Percentiles rank a stretch among this genome's conserved stretches.
Conservation (phyloP, 2,888 invertebrate genomes). For the Diaprepes abbreviatus region DNA sequence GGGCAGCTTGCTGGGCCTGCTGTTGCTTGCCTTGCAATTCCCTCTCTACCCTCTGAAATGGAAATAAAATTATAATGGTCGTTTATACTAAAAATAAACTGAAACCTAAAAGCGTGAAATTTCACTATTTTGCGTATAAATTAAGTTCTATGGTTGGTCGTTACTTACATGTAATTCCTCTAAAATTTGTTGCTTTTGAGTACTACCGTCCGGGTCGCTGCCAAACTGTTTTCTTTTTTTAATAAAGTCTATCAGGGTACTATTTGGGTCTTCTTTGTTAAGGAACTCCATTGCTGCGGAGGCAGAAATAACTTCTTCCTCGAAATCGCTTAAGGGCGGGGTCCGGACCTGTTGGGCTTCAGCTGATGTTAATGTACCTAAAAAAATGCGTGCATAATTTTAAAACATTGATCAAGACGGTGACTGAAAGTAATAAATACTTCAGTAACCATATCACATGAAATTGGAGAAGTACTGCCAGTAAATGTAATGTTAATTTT, state of each 20-base stretch:
- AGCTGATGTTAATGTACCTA: slow-evolving; percentile 69
- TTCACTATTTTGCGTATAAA: no score
- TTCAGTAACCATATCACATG: no score
- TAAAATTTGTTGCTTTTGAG: slow-evolving; percentile 78
- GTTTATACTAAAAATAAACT: no score
- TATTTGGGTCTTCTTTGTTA: slow-evolving; percentile 70
- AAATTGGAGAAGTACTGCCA: no score
- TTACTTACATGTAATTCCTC: slow-evolving; percentile 69
- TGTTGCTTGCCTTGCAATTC: slow-evolving; percentile 72
- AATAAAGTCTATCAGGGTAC: slow-evolving; percentile 66
- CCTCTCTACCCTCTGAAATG: slow-evolving; percentile 75
- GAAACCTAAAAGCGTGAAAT: no score
- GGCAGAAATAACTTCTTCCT: slow-evolving; percentile 62
- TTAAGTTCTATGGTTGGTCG: no score
- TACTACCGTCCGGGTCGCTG: slow-evolving; percentile 67
- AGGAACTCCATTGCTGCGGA: slow-evolving; percentile 65
- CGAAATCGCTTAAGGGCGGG: slow-evolving; percentile 65
- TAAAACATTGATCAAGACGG: no score
- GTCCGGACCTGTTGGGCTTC: slow-evolving; percentile 73
- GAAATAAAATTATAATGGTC: no score
- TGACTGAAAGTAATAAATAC: no score
- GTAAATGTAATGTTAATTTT: no score
- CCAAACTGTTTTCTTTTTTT: slow-evolving; percentile 65
- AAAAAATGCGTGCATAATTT: no score
- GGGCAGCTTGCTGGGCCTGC: slow-evolving; percentile 40